Evolutionary conservation across 2,888 invertebrate species (phyloP).

Genomic region (Priocnemis perturbator): DNA sequence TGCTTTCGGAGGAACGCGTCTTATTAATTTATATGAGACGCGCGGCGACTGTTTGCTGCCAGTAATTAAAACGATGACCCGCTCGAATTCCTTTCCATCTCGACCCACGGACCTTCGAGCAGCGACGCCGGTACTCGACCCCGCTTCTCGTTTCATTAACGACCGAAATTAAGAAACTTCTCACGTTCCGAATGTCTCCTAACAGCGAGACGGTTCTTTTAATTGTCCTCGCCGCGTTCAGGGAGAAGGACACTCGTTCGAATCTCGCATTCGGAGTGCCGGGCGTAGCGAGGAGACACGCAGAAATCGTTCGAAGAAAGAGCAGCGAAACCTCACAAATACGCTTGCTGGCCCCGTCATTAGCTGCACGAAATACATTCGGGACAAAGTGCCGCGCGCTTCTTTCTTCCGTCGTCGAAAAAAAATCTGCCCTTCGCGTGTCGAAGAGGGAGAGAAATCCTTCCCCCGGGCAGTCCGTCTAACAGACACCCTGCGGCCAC

Average conservation of each 20-base stretch:
- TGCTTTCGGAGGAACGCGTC: slow-evolving; percentile 26
- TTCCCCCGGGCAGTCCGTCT: slow-evolving; percentile 1
- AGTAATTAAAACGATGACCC: slow-evolving; percentile 45
- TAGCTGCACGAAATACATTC: slow-evolving; percentile 43
- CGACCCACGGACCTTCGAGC: not conserved
- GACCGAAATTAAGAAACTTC: slow-evolving; percentile 1
- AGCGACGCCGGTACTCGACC: not conserved
- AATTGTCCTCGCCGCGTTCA: not conserved
- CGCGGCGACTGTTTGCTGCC: slow-evolving; percentile 36
- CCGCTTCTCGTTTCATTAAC: not conserved
- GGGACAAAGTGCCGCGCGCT: slow-evolving; percentile 16
- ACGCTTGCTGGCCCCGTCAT: slow-evolving; percentile 33
- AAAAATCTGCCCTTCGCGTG: slow-evolving; percentile 25
- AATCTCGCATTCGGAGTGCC: not conserved
- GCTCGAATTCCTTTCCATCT: slow-evolving; percentile 41
- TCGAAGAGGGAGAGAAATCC: slow-evolving; percentile 15
- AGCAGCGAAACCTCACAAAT: no score
- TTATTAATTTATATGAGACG: slow-evolving; percentile 52
- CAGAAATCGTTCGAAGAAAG: not conserved
- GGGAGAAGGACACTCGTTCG: not conserved
- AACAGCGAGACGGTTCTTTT: slow-evolving; percentile 1
- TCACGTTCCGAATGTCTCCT: slow-evolving; percentile 1
- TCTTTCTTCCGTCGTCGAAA: not conserved
- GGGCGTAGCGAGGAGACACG: not conserved
- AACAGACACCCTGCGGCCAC: no score